These are phyloP conservation scores for Lampropteryx suffumata DNA, from an alignment of 2,888 invertebrate genomes.

Conservation along the genomic window DNA sequence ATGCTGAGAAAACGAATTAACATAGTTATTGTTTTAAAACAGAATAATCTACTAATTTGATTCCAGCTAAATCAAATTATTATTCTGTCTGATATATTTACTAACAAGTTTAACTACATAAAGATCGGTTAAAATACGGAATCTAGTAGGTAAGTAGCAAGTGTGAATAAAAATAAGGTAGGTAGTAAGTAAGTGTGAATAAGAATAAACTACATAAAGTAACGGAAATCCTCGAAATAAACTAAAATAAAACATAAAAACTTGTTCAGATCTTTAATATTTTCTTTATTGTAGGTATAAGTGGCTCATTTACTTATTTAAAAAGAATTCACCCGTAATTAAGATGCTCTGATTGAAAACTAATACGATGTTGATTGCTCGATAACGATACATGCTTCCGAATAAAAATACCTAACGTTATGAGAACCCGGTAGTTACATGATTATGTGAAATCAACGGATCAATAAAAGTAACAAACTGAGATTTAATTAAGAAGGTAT, in stretches of 20 bases:
- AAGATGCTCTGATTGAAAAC: conserved; percentile 25
- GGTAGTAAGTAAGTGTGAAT: too few species aligned
- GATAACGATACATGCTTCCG: conserved; percentile 28
- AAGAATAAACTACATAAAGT: too few species aligned
- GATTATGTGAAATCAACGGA: conserved; percentile 43
- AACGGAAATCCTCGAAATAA: too few species aligned
- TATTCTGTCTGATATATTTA: too few species aligned
- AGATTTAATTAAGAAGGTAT: conserved; percentile 75
- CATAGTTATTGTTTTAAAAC: too few species aligned
- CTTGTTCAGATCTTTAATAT: not conserved
- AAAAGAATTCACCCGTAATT: conserved; percentile 14
- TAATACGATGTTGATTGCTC: conserved; percentile 21
- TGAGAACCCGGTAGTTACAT: conserved; percentile 39
- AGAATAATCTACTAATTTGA: too few species aligned
- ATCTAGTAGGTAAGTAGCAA: too few species aligned
- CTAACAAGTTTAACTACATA: too few species aligned
- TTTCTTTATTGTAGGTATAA: conserved; percentile 2
- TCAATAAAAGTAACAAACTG: conserved; percentile 52
- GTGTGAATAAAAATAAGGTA: too few species aligned
- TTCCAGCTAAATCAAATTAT: too few species aligned
- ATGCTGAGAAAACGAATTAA: too few species aligned
- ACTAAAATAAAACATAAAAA: not conserved
- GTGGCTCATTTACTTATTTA: conserved; percentile 11
- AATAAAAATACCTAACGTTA: conserved; percentile 25
- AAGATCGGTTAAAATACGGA: too few species aligned